Percentiles rank a stretch among this genome's conserved stretches.
These are phyloP conservation scores for Agelaius tricolor DNA, from an alignment of 2,113 vertebrate species.

Conservation along the genomic window DNA sequence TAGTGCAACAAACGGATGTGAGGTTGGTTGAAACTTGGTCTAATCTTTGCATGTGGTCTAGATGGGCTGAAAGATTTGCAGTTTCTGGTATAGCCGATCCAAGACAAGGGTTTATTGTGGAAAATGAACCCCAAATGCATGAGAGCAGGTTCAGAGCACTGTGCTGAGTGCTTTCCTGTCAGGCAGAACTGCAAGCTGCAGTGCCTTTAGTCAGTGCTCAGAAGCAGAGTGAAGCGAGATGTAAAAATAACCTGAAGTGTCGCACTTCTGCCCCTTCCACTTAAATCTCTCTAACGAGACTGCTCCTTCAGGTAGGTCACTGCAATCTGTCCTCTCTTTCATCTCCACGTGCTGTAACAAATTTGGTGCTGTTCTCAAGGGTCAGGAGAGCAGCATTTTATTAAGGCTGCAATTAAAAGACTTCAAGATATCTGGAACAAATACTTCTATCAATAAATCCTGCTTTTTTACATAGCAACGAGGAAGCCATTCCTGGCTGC, in stretches of 20 bases:
- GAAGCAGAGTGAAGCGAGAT: background rate
- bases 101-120: background rate
- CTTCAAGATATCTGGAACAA: background rate
- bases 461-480: background rate
- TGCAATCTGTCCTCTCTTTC: background rate
- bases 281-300: background rate
- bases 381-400: background rate
- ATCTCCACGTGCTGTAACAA: background rate
- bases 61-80: background rate
- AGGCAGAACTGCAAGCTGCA: background rate
- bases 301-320: background rate
- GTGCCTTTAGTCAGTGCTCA: background rate
- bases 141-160: background rate
- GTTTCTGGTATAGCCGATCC: background rate
- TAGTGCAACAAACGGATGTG: background rate
- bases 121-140: background rate
- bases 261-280: background rate
- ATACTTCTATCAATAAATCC: background rate
- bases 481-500: background rate
- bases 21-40: background rate
- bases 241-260: background rate
- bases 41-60: background rate
- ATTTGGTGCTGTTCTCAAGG: background rate
- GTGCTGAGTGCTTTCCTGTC: background rate
- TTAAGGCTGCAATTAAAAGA: background rate